Conservation (phyloP, 2,888 invertebrate genomes). For the Falcaria lacertinaria region DNA sequence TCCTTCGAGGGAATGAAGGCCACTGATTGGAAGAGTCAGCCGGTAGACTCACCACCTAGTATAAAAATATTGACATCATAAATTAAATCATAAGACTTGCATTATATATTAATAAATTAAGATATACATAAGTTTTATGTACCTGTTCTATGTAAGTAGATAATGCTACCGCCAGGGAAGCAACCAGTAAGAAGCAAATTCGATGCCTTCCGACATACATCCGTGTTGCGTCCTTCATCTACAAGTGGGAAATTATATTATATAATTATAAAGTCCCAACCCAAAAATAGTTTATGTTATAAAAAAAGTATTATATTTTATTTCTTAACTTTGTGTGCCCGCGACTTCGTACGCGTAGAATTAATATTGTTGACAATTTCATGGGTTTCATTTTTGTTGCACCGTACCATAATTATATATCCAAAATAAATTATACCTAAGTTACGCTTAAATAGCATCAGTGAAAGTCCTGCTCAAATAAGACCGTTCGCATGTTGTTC, state of each 20-base stretch:
- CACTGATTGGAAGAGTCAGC: slow-evolving; percentile 55
- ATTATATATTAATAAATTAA: slow-evolving; percentile 6
- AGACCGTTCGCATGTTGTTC: too few relatives aligned
- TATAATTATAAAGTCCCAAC: too few relatives aligned
- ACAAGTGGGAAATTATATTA: slow-evolving; percentile 16
- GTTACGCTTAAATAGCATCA: too few relatives aligned
- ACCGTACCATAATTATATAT: too few relatives aligned
- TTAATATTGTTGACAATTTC: too few relatives aligned
- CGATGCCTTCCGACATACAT: slow-evolving; percentile 40
- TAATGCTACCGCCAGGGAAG: slow-evolving; percentile 43
- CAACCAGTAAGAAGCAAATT: slow-evolving; percentile 44
- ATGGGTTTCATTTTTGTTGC: too few relatives aligned
- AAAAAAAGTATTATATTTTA: too few relatives aligned
- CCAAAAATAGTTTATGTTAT: too few relatives aligned
- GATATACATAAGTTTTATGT: slow-evolving; percentile 4
- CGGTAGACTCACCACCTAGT: slow-evolving; percentile 59
- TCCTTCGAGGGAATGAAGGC: slow-evolving; percentile 77
- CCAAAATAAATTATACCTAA: too few relatives aligned
- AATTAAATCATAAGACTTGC: slow-evolving; percentile 6
- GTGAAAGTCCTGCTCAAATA: too few relatives aligned
- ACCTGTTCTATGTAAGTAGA: slow-evolving; percentile 63
- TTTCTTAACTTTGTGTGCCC: too few relatives aligned
- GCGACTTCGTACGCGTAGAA: too few relatives aligned
- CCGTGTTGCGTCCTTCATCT: slow-evolving; percentile 50
- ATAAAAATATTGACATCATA: slow-evolving; percentile 11